Evolutionary conservation across 2,888 invertebrate species (phyloP).

Genomic region (Globia sparganii): DNA sequence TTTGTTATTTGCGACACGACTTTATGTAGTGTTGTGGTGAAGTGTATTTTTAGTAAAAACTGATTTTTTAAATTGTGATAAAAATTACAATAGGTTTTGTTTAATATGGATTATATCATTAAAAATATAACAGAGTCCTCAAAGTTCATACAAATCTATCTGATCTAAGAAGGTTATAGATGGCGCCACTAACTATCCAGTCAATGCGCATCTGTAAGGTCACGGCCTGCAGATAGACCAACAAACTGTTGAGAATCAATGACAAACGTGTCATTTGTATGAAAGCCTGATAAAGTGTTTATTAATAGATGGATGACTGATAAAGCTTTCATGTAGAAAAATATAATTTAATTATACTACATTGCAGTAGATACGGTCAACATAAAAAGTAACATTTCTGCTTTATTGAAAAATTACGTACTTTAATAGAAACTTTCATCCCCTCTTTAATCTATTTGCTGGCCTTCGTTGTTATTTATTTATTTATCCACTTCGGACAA

Average conservation of each 20-base stretch:
- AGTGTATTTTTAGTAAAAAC: background rate
- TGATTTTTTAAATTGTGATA: background rate
- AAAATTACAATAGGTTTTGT: too few species aligned
- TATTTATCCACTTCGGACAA: too few species aligned
- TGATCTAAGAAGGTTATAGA: constrained; percentile 7
- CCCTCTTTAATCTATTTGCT: too few species aligned
- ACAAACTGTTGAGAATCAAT: constrained; percentile 25
- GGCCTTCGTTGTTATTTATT: too few species aligned
- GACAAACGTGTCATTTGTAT: constrained; percentile 18
- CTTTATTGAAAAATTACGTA: background rate
- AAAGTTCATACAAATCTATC: background rate
- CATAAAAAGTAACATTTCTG: background rate
- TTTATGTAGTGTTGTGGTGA: background rate
- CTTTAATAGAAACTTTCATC: background rate
- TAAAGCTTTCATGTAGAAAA: background rate
- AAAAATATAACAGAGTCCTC: background rate
- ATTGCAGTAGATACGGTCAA: background rate
- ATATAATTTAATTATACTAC: background rate
- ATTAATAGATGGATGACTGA: background rate
- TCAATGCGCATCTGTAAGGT: constrained; percentile 32
- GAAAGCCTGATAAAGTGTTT: background rate
- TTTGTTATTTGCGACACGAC: background rate
- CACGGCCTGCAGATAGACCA: constrained; percentile 36
- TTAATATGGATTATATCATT: background rate
- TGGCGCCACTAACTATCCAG: constrained; percentile 17